phyloP scores from a whole-genome alignment of 2,797 vertebrate genomes.

The Pangasius mekongensis region DNA sequence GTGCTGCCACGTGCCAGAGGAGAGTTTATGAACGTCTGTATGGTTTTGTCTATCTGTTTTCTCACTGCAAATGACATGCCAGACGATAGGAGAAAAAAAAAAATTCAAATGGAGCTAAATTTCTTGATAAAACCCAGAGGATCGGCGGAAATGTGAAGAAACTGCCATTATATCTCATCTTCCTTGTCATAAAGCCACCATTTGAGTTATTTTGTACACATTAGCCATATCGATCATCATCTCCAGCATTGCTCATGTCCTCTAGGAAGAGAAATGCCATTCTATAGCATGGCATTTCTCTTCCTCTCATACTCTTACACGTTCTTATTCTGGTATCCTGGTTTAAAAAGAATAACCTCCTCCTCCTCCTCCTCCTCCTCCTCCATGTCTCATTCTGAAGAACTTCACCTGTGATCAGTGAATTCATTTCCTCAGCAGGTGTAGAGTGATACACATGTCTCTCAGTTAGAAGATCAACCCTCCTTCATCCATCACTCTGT shows the following conservation, averaged over 20 bases:
- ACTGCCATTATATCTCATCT: neutral
- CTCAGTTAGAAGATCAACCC: neutral
- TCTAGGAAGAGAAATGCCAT: too few species aligned
- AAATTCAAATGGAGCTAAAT: neutral
- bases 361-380: neutral
- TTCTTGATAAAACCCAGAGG: neutral
- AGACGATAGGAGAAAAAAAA: neutral
- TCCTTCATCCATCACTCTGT: slow-evolving; percentile 29
- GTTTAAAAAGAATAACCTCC: neutral
- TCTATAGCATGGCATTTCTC: neutral
- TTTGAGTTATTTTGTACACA: neutral
- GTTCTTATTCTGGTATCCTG: neutral
- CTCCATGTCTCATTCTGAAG: neutral
- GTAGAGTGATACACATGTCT: slow-evolving; percentile 5
- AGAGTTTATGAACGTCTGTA: slow-evolving; percentile 30
- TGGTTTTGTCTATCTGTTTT: slow-evolving; percentile 16
- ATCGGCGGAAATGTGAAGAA: neutral
- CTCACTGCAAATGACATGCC: slow-evolving; percentile 3
- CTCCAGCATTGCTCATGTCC: neutral
- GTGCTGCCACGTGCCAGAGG: neutral
- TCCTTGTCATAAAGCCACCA: neutral
- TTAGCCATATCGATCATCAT: neutral
- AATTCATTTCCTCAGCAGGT: slow-evolving; percentile 25
- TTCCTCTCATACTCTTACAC: neutral
- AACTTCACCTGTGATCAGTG: slow-evolving; percentile 12